phyloP scores from a whole-genome alignment of 2,797 vertebrate species.

The Paratrypauchen microcephalus region DNA sequence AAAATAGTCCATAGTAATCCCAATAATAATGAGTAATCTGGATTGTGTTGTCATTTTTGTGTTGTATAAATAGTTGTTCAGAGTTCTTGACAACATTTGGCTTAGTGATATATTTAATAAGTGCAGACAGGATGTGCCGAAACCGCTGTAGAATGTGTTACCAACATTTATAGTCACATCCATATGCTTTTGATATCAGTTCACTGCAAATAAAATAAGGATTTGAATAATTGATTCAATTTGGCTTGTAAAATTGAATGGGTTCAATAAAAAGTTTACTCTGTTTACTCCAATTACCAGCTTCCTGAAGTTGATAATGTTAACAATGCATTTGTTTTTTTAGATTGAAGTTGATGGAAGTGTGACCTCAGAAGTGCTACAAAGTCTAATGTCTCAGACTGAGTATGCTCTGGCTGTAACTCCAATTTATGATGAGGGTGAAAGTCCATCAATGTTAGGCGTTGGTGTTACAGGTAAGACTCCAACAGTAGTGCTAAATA shows the following conservation, averaged over 20 bases:
- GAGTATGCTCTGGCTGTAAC: constrained; percentile 86
- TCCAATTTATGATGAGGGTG: constrained; percentile 86
- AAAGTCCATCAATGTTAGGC: constrained; percentile 78
- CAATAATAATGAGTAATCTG: background rate
- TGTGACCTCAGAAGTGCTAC: constrained; percentile 78
- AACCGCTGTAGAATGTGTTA: constrained; percentile 37
- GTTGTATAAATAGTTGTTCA: constrained; percentile 31
- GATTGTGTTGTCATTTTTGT: background rate
- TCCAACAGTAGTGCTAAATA: background rate
- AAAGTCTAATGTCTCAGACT: constrained; percentile 89
- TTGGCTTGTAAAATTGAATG: constrained; percentile 25
- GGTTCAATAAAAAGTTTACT: constrained; percentile 22
- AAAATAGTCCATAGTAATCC: background rate
- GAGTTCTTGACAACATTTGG: constrained; percentile 39
- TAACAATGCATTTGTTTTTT: constrained; percentile 13
- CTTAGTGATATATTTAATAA: constrained; percentile 26
- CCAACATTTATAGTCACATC: background rate
- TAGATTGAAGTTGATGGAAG: constrained; percentile 88
- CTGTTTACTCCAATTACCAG: constrained; percentile 29
- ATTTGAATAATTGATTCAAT: constrained; percentile 7
- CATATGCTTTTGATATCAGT: background rate
- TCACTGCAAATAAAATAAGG: background rate
- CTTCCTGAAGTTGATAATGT: background rate
- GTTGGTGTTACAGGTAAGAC: constrained; percentile 85
- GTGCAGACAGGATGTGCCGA: constrained; percentile 30